phyloP scores from a whole-genome alignment of 2,113 vertebrate species.

The Siniperca knerii region DNA sequence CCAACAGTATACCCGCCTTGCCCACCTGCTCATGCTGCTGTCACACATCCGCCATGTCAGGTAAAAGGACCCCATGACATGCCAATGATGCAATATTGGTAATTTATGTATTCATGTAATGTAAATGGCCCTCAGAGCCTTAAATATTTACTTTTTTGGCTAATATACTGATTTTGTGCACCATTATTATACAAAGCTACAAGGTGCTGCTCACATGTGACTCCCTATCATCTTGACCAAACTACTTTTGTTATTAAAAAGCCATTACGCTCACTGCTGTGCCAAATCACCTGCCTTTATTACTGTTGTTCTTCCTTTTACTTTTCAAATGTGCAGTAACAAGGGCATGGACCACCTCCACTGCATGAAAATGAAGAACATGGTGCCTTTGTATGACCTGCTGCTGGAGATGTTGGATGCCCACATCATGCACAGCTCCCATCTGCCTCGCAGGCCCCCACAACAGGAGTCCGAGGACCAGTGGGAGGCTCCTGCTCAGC shows the following conservation, averaged over 20 bases:
- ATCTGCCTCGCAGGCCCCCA: slow-evolving; percentile 41
- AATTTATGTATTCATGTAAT: background rate
- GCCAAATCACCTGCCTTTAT: background rate
- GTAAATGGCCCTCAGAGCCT: background rate
- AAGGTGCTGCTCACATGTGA: background rate
- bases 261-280: background rate
- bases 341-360: slow-evolving; percentile 99
- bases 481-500: slow-evolving; percentile 27
- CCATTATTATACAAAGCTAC: background rate
- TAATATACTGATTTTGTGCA: background rate
- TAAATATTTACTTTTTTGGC: background rate
- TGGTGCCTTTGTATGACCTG: slow-evolving; percentile 96
- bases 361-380: slow-evolving; percentile 98
- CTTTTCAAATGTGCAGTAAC: slow-evolving; percentile 85
- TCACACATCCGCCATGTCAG: slow-evolving; percentile 95
- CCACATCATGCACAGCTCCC: slow-evolving; percentile 89
- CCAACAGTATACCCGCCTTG: slow-evolving; percentile 93
- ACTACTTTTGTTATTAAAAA: background rate
- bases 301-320: no score
- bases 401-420: slow-evolving; percentile 98
- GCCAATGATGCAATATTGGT: background rate
- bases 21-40: slow-evolving; percentile 95
- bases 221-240: background rate
- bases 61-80: slow-evolving; percentile 72
- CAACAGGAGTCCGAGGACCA: slow-evolving; percentile 40